Percentiles rank a stretch among this genome's conserved stretches.
These are phyloP conservation scores for Pan troglodytes DNA, from an alignment of 2,113 vertebrate genomes.

Conservation along the genomic window NHGRI_mPanTro3-v2.1_pri NC_072416.2:7554501-7555000, in stretches of 20 bases:
- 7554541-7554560: neutral
- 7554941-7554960: fast-evolving
- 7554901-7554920: neutral
- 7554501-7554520: too few species aligned
- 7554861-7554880: too few species aligned
- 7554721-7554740: neutral
- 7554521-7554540: neutral
- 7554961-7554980: too few species aligned
- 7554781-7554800: neutral
- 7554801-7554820: neutral
- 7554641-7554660: too few species aligned
- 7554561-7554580: neutral
- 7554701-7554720: too few species aligned
- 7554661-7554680: neutral
- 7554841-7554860: too few species aligned
- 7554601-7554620: too few species aligned
- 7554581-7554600: too few species aligned
- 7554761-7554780: neutral
- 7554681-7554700: neutral
- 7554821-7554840: too few species aligned
- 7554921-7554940: fast-evolving
- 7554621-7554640: too few species aligned
- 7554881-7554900: neutral
- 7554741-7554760: neutral
- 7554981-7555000: neutral